phyloP scores from a whole-genome alignment of 2,888 invertebrate species.

The Rhogogaster chlorosoma region DNA sequence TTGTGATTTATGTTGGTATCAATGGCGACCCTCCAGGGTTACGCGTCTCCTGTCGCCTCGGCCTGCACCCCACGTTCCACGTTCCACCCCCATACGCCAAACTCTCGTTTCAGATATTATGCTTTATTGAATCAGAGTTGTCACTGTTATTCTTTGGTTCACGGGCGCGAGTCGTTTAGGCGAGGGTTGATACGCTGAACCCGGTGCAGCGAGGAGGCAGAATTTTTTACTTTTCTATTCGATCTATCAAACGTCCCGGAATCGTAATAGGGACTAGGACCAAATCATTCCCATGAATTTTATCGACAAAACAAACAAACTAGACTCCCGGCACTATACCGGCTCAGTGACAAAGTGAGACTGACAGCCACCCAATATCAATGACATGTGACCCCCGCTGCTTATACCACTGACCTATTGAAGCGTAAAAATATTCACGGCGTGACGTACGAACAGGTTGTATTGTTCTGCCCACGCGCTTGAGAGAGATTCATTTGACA shows the following conservation, averaged over 20 bases:
- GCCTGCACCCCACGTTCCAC: slow-evolving; percentile 52
- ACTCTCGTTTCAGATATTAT: slow-evolving; percentile 72
- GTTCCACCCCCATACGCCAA: neutral
- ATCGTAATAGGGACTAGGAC: neutral
- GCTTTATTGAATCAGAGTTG: slow-evolving; percentile 76
- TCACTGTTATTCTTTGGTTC: slow-evolving; percentile 72
- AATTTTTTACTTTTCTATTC: neutral
- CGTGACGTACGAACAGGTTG: slow-evolving; percentile 41
- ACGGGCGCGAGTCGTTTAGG: slow-evolving; percentile 56
- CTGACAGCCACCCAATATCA: slow-evolving; percentile 65
- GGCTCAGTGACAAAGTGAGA: slow-evolving; percentile 63
- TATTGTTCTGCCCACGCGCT: slow-evolving; percentile 42
- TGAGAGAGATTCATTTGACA: slow-evolving; percentile 28
- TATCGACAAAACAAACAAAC: slow-evolving; percentile 69
- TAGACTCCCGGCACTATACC: slow-evolving; percentile 52
- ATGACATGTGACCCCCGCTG: slow-evolving; percentile 51
- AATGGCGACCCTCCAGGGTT: slow-evolving; percentile 67
- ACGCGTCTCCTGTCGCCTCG: slow-evolving; percentile 60
- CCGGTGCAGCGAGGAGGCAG: neutral
- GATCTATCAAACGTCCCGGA: neutral
- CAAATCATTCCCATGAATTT: slow-evolving; percentile 65
- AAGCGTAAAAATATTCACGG: slow-evolving; percentile 41
- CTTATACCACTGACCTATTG: slow-evolving; percentile 45
- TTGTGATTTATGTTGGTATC: slow-evolving; percentile 78
- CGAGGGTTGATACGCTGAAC: neutral